Evolutionary conservation across 2,888 invertebrate genomes (phyloP), one percentile per base, ranked within the genome.

Genomic region (Trissolcus japonicus): DNA sequence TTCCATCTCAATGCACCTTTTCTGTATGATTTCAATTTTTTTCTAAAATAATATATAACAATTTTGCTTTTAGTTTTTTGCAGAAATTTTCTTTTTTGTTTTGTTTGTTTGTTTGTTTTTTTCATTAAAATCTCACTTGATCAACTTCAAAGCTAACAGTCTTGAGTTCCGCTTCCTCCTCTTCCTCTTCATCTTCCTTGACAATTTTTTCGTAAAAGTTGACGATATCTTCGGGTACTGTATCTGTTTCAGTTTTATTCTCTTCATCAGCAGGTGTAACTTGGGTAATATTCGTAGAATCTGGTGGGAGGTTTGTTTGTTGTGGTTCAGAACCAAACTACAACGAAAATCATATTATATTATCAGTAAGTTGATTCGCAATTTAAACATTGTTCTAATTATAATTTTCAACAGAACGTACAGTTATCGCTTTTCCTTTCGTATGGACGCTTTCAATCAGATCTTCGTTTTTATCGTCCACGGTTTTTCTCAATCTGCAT

Each of bases 191-290:
- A 79, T 98, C 98, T 63, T 98, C 98, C 83, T 98, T 96, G 87
- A 99, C 99, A 82, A 99, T 94, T 91, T 98, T 98, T 83, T 98
- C 96, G 90, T 98, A 98, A 89, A 96, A 97, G 87, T 95, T 96
- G 71, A 95, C 95, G 80, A 99, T 98, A 88, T 99, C 98, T 82
- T 98, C 97, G 0, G 98, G 98, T 4, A 98, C 95, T 7, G 85
- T 80, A 1, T 85, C 84, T 0, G 87, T 86, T 69, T 92, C 91
- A 14, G 85, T 80, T 13, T 88, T 81, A 46, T 80, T 79, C 76
- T 86, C 85, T 4, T 84, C 84, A 29, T 59, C 67, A 57, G 77
- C 77, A 0, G 90, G 14, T 13, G 67, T 87, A 25, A 4, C 4
- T 25, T 25, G 25, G 11, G 17, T 16, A 3, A 77, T 74, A 43